phyloP scores from a whole-genome alignment of 2,797 vertebrate species.

The Acipenser oxyrinchus region DNA sequence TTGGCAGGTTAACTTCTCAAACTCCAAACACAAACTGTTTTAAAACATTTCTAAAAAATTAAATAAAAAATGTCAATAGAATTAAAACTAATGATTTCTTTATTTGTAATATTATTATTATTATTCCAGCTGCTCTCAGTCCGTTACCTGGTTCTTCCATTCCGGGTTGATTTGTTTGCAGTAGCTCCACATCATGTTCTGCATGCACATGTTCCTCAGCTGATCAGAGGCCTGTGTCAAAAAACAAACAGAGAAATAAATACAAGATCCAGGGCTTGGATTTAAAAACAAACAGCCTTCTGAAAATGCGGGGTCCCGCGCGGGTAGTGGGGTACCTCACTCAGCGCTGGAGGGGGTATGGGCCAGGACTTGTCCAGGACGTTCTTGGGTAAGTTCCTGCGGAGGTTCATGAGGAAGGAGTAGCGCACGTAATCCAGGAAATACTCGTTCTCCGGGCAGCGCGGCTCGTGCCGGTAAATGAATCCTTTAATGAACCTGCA shows the following conservation, averaged over 20 bases:
- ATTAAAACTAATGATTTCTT: not conserved
- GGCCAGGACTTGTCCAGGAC: constrained; percentile 94
- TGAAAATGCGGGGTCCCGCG: not conserved
- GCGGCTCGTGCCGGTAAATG: constrained; percentile 82
- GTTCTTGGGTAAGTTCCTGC: constrained; percentile 74
- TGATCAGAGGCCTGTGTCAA: constrained; percentile 72
- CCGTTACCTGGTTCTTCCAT: constrained; percentile 88
- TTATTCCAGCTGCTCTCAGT: no score
- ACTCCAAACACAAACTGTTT: no score
- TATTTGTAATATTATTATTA: no score
- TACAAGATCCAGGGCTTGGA: not conserved
- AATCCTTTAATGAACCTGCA: constrained; percentile 89
- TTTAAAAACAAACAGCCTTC: not conserved
- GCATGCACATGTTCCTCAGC: constrained; percentile 78
- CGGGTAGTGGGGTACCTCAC: constrained; percentile 56
- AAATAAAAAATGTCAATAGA: not conserved
- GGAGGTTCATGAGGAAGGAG: constrained; percentile 87
- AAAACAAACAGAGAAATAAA: no score
- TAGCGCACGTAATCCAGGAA: constrained; percentile 91
- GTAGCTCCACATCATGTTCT: constrained; percentile 98
- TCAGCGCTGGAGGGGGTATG: constrained; percentile 75
- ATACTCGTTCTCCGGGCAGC: constrained; percentile 92
- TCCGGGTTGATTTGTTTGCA: constrained; percentile 89
- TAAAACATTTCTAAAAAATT: no score
- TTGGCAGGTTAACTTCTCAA: no score